Percentiles rank a stretch among this genome's conserved stretches.
phyloP scores from a whole-genome alignment of 2,888 invertebrate genomes.

The Ernsta delagoae region DNA sequence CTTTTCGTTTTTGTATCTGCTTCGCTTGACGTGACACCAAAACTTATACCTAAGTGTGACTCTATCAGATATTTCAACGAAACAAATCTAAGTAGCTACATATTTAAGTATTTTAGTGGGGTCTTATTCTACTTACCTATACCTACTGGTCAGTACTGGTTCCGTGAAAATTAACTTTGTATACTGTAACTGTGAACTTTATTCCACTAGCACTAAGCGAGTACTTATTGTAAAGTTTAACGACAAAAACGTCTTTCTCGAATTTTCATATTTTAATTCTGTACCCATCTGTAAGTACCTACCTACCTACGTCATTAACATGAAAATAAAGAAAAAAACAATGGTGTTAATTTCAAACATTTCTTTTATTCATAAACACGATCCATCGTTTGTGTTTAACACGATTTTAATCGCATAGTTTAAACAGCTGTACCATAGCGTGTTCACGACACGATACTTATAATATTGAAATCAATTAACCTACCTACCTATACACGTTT shows the following conservation, averaged over 20 bases:
- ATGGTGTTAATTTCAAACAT: conserved; percentile 24
- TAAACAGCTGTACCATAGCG: conserved; percentile 18
- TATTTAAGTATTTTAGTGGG: no score
- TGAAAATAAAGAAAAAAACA: conserved; percentile 19
- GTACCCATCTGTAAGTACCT: no score
- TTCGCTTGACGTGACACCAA: no score
- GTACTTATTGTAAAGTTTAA: neutral
- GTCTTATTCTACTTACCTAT: no score
- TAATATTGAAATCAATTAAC: conserved; percentile 13
- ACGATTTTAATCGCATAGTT: conserved; percentile 28
- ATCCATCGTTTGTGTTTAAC: conserved; percentile 14
- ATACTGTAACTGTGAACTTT: no score
- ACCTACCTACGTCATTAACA: neutral
- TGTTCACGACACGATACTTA: conserved; percentile 8
- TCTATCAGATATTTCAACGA: no score
- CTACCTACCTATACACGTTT: neutral
- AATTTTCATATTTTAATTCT: neutral
- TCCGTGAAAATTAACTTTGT: no score
- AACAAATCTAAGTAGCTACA: no score
- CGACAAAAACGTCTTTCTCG: neutral
- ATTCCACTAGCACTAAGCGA: no score
- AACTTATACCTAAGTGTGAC: no score
- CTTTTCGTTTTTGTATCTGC: no score
- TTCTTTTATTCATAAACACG: conserved; percentile 21
- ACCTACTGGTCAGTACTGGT: no score